Base-by-base conservation (phyloP, 2,888 invertebrate species). In the Drosophila anceps region DNA sequence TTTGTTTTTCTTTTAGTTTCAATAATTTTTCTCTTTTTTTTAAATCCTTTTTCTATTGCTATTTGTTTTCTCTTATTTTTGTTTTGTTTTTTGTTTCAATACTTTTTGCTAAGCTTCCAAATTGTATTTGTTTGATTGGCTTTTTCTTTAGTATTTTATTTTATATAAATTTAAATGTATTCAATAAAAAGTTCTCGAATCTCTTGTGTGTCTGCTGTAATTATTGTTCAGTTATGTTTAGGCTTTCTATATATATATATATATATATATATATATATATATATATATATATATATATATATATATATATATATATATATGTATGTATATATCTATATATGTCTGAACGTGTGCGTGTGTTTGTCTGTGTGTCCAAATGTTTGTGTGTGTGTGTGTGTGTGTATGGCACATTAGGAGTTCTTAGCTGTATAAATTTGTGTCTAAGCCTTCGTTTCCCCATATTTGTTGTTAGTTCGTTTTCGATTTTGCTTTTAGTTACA, bases 321-420 rank as follows among this genome's bases (percentile, higher is more conserved):
- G 53, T 66, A 46, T 48, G 12, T 37, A 41, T 54, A 65, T 54
- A 48, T 53, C 51, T 64, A 46, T 54, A 13, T 35, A 31, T 59
- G 57, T 24, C 15, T 69, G 44, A 48, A 29, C 61, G 10, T 53
- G 51, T 60, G 7, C 18, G 18, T 41, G 7, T 24, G 2, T 10
- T 27, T 35, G 5, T 27, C 0, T 27, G 29, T 54, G 48, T 35
- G 27, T 63, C 5, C 54, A 41, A 4, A 0, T 43, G 9, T 46
- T 13, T 46, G 27, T 46, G 29, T 43, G 18, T 69, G 13, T 65
- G 31, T 51, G 53, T 53, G 35, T 61, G 63, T 83, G 68, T 57
- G 71, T 79, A 87, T 84, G 84, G 84, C 84, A 89, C 88, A 73
- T 87, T 76, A 54, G 84, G 76, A 89, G 67, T 59, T 70, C 53